Conservation (phyloP, 2,113 vertebrate species). For the Lasiurus cinereus region DNA sequence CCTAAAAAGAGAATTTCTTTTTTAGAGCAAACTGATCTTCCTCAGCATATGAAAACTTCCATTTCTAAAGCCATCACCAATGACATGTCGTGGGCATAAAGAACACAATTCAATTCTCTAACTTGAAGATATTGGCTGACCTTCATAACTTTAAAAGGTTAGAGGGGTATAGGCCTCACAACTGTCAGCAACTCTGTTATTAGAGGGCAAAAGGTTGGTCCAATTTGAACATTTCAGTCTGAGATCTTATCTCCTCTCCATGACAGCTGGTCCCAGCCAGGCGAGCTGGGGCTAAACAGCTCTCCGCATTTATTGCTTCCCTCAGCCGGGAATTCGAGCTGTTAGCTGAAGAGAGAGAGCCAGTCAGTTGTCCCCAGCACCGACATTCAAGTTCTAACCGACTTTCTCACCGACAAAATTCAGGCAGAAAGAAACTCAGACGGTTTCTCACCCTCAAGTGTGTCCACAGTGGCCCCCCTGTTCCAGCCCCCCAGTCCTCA, state of each 20-base stretch:
- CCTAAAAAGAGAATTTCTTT: not conserved
- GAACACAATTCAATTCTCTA: conserved; percentile 17
- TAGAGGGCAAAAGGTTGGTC: not conserved
- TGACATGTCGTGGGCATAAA: not conserved
- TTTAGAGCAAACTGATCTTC: not conserved
- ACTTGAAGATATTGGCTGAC: conserved; percentile 63
- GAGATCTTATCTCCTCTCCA: conserved; percentile 32
- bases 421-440: not conserved
- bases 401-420: not conserved
- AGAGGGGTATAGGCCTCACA: not conserved
- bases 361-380: not conserved
- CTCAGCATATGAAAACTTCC: not conserved
- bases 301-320: not conserved
- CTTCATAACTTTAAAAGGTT: conserved; percentile 49
- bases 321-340: not conserved
- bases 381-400: not conserved
- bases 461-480: not conserved
- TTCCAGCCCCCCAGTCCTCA: not conserved
- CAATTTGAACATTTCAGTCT: conserved; percentile 36
- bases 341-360: not conserved
- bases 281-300: not conserved
- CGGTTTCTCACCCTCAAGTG: not conserved
- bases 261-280: not conserved
- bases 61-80: not conserved
- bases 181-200: conserved; percentile 70